Evolutionary conservation across 2,797 vertebrate genomes (phyloP).

Genomic region (Propithecus deckenii): DNA sequence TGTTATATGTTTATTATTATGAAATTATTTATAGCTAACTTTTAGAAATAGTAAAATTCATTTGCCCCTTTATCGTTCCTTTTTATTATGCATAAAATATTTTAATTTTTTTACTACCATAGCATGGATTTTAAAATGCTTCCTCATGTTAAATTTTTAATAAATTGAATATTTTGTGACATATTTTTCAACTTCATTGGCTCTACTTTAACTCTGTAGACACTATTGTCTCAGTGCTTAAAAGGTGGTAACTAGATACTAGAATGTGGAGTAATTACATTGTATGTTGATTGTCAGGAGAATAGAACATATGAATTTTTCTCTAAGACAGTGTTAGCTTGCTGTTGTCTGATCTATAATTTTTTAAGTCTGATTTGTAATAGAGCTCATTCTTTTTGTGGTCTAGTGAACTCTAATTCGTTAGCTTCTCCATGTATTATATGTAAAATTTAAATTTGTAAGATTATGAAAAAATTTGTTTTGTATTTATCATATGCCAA

Average conservation of each 20-base stretch:
- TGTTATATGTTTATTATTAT: background rate
- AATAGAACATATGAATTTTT: background rate
- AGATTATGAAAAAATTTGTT: constrained; percentile 21
- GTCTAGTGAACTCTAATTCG: constrained; percentile 31
- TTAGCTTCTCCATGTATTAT: background rate
- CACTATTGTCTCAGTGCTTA: background rate
- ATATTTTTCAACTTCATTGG: background rate
- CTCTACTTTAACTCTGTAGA: background rate
- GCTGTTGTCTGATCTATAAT: background rate
- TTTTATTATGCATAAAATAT: constrained; percentile 12
- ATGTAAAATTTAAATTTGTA: constrained; percentile 38
- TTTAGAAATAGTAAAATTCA: constrained; percentile 40
- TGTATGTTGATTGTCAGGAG: background rate
- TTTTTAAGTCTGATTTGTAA: background rate
- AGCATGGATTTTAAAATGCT: constrained; percentile 37
- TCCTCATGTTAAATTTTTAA: background rate
- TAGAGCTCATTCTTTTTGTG: background rate
- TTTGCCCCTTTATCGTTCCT: background rate
- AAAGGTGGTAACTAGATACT: background rate
- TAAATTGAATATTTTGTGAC: background rate
- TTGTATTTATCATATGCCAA: constrained; percentile 11
- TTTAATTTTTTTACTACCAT: background rate
- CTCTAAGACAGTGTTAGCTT: background rate
- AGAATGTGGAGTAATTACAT: background rate
- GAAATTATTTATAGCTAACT: constrained; percentile 11